Conservation (phyloP, 2,113 vertebrate species). For the Hippocampus abdominalis region DNA sequence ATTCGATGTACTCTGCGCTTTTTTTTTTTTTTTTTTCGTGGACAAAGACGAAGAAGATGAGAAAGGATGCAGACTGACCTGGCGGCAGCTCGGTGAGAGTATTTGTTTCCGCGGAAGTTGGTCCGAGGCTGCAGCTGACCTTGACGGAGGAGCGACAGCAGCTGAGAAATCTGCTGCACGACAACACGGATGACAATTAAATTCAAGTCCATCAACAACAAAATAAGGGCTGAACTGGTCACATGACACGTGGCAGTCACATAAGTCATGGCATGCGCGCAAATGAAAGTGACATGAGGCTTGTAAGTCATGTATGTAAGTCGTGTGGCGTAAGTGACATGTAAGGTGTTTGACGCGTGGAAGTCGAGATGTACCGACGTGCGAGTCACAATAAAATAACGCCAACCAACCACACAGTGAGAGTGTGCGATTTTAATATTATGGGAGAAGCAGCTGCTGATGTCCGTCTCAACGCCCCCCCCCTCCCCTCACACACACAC, state of each 20-base stretch:
- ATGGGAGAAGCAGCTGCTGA: neutral
- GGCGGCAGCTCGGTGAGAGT: slow-evolving; percentile 47
- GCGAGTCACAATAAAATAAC: neutral
- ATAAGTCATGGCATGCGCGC: no score
- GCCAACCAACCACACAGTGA: neutral
- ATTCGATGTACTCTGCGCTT: slow-evolving; percentile 1
- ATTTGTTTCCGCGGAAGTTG: slow-evolving; percentile 67
- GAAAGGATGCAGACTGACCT: slow-evolving; percentile 40
- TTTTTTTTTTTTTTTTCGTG: slow-evolving; percentile 23
- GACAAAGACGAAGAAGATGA: slow-evolving; percentile 35
- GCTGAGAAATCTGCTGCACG: slow-evolving; percentile 92
- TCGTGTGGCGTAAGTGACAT: neutral
- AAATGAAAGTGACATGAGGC: no score
- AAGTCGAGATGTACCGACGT: neutral
- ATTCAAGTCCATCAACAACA: neutral
- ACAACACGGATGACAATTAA: slow-evolving; percentile 1
- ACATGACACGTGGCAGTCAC: no score
- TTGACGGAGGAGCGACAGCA: slow-evolving; percentile 86
- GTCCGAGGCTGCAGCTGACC: slow-evolving; percentile 62
- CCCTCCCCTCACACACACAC: no score
- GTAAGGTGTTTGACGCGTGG: neutral
- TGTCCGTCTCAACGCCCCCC: slow-evolving; percentile 8
- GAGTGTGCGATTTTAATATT: neutral
- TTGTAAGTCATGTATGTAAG: no score
- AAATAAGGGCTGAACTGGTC: neutral